Conservation (phyloP, 2,888 invertebrate genomes). For the Troilus luridus region DNA sequence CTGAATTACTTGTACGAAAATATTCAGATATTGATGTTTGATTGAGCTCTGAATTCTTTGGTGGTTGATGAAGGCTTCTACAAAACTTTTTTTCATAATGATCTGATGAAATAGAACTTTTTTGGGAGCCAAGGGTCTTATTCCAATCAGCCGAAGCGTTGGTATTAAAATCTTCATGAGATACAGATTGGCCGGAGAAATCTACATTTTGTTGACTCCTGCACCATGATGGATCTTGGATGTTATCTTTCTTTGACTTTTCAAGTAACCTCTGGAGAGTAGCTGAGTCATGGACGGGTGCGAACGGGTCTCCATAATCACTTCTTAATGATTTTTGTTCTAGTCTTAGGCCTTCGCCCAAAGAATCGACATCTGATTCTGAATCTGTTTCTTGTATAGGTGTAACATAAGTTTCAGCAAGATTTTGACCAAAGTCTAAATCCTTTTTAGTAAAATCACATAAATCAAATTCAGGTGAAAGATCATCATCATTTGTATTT, state of each 20-base stretch:
- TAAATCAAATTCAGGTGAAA: not conserved
- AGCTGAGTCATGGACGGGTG: constrained; percentile 48
- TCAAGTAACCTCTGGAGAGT: constrained; percentile 44
- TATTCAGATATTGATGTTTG: not conserved
- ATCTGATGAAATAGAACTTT: not conserved
- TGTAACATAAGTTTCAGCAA: not conserved
- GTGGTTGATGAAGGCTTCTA: not conserved
- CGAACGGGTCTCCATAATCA: constrained; percentile 59
- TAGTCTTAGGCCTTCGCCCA: not conserved
- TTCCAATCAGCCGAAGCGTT: not conserved
- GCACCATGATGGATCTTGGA: not conserved
- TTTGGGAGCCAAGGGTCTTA: not conserved
- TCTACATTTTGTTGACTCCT: not conserved
- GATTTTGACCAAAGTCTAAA: not conserved
- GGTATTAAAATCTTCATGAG: not conserved
- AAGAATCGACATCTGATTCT: not conserved
- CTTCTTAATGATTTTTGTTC: constrained; percentile 51
- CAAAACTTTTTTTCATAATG: not conserved
- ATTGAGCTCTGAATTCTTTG: not conserved
- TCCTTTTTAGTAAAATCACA: constrained; percentile 11
- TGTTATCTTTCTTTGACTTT: constrained; percentile 8
- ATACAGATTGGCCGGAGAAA: not conserved
- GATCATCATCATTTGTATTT: not conserved
- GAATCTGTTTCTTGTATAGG: not conserved
- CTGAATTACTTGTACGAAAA: not conserved